A percentile compares a stretch with the other conserved stretches of the same genome.
phyloP scores from a whole-genome alignment of 2,113 vertebrate species.

The Porphyrio hochstetteri region DNA sequence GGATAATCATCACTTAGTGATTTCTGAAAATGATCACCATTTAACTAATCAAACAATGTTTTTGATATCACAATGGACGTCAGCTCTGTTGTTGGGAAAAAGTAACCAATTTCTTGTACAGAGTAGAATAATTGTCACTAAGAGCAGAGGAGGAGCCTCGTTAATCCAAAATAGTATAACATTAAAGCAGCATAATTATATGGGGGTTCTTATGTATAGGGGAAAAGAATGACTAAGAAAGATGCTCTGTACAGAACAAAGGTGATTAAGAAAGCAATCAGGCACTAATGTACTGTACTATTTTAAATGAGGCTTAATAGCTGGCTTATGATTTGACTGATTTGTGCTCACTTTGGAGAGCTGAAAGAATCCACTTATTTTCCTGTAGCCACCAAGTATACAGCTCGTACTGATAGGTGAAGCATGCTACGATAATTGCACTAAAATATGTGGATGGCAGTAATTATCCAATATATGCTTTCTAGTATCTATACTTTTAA shows the following conservation, averaged over 20 bases:
- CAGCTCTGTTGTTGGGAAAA: neutral
- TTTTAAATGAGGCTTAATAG: constrained; percentile 5
- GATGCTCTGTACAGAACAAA: constrained; percentile 29
- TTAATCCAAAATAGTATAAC: neutral
- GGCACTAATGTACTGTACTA: neutral
- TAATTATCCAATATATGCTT: neutral
- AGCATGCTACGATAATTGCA: neutral
- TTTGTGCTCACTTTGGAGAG: neutral
- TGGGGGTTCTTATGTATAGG: neutral
- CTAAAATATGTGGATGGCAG: neutral
- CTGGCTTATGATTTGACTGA: neutral
- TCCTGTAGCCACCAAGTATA: neutral
- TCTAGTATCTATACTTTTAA: neutral
- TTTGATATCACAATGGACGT: neutral
- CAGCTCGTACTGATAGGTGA: neutral
- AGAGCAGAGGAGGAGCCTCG: constrained; percentile 14
- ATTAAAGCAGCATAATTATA: constrained; percentile 20
- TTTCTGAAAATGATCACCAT: constrained; percentile 6
- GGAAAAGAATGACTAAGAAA: constrained; percentile 46
- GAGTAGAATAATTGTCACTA: neutral
- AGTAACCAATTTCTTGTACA: neutral
- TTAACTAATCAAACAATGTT: neutral
- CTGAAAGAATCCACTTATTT: neutral
- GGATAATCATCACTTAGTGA: neutral
- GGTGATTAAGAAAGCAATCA: constrained; percentile 47